Evolutionary conservation across 2,888 invertebrate genomes (phyloP), one percentile per base, ranked within the genome.

Genomic region (Bursaphelenchus okinawaensis): DNA sequence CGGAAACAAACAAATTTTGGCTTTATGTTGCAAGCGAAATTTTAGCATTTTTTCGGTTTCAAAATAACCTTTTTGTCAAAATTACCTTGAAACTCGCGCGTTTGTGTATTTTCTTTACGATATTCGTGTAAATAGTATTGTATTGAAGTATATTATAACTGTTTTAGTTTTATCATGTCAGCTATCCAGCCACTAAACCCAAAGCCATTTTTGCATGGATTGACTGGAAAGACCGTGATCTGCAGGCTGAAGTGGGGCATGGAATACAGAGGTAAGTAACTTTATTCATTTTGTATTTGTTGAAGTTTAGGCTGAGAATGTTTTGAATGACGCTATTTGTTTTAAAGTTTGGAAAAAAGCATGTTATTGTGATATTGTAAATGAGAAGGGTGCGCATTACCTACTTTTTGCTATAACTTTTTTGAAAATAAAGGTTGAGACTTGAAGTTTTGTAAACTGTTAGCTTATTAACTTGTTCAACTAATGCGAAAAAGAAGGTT

Each of bases 211-310:
- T 87, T 98, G 62, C 98, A 98, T 87, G 91, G 92, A 82, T 87
- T 99, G 56, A 96, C 95, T 0, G 98, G 98, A 19, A 98, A 98
- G 86, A 90, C 93, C 52, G 94, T 98, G 51, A 89, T 95, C 84
- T 94, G 96, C 1, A 96, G 96, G 85, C 87, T 98, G 68, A 98
- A 98, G 84, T 98, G 98, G 98, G 96, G 98, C 28, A 96, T 96
- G 85, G 96, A 98, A 85, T 98, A 99, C 85, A 94, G 94, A 88
- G 80, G 80, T 75, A 19, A 50, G 56, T 9, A 29, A n/a, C n/a
- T n/a, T 52, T 55, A 24, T 54, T 52, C 50, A 16, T 55, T 68
- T 68, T 1, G 29, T 27, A 50, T 27, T 52, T 29, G 12, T 2
- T 12, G 40, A 22, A 8, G 27, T 62, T 8, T 1, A 23, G 52